These are phyloP conservation scores for Pangasius sanitwongsei DNA, from an alignment of 2,797 vertebrate genomes.

Conservation along the genomic window DNA sequence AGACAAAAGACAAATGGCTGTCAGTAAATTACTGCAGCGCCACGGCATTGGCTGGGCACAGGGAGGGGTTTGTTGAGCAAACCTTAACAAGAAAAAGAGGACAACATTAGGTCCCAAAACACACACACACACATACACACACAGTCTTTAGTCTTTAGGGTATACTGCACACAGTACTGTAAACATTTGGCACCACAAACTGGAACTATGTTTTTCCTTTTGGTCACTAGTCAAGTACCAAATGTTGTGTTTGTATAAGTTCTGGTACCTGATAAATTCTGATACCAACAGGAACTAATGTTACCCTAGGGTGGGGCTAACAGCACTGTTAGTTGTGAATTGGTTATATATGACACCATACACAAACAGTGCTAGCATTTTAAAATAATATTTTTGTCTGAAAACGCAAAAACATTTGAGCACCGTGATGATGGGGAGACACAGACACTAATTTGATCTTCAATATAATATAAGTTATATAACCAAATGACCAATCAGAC, in stretches of 20 bases:
- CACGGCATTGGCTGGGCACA: constrained; percentile 14
- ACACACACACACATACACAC: constrained; percentile 15
- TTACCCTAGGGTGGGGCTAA: too few relatives aligned
- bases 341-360: neutral
- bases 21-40: constrained; percentile 53
- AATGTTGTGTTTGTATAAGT: neutral
- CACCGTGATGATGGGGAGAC: neutral
- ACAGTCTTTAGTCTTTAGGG: neutral
- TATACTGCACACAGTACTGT: neutral
- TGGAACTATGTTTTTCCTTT: neutral
- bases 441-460: neutral
- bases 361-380: neutral
- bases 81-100: constrained; percentile 31
- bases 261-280: neutral
- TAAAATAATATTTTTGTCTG: neutral
- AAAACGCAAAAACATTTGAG: neutral
- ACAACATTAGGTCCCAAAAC: constrained; percentile 5
- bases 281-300: neutral
- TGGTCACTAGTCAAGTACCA: neutral
- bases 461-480: neutral
- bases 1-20: constrained; percentile 64
- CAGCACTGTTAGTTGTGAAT: neutral
- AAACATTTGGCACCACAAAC: neutral
- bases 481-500: neutral
- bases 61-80: constrained; percentile 38